Evolutionary conservation across 2,113 vertebrate genomes (phyloP).

Genomic region (Gorsachius goisagi): DNA sequence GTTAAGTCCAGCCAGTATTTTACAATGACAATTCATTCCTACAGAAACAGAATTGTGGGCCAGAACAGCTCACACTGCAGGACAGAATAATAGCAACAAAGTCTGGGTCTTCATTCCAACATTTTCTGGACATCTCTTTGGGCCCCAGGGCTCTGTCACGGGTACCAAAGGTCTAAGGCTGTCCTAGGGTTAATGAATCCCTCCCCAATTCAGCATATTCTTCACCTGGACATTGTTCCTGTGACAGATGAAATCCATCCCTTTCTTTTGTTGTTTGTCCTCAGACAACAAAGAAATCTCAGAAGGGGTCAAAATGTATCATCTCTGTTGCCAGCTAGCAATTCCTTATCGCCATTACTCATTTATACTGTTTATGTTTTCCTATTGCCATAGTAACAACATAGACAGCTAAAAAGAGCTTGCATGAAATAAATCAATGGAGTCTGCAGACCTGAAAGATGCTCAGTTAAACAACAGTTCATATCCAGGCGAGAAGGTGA

Average conservation of each 20-base stretch:
- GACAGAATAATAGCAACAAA: neutral
- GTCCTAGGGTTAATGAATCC: neutral
- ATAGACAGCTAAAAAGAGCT: conserved; percentile 38
- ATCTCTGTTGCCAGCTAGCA: conserved; percentile 49
- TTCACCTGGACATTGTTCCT: neutral
- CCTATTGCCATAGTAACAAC: conserved; percentile 31
- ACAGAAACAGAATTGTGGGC: neutral
- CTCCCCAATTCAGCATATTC: neutral
- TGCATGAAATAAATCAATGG: conserved; percentile 57
- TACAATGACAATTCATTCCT: neutral
- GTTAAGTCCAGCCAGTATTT: neutral
- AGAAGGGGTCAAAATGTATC: conserved; percentile 17
- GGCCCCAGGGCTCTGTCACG: neutral
- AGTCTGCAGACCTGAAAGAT: neutral
- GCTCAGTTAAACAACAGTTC: neutral
- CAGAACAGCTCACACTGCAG: neutral
- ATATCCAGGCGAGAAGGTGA: neutral
- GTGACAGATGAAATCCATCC: conserved; percentile 16
- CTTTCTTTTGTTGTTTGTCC: neutral
- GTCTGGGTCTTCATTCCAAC: neutral
- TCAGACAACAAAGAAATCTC: conserved; percentile 21
- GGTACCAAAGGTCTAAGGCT: neutral
- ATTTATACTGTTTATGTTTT: conserved; percentile 61
- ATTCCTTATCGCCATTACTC: conserved; percentile 54
- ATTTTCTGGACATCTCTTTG: neutral